phyloP scores from a whole-genome alignment of 2,888 invertebrate genomes.

The Diadegma fenestrale region DNA sequence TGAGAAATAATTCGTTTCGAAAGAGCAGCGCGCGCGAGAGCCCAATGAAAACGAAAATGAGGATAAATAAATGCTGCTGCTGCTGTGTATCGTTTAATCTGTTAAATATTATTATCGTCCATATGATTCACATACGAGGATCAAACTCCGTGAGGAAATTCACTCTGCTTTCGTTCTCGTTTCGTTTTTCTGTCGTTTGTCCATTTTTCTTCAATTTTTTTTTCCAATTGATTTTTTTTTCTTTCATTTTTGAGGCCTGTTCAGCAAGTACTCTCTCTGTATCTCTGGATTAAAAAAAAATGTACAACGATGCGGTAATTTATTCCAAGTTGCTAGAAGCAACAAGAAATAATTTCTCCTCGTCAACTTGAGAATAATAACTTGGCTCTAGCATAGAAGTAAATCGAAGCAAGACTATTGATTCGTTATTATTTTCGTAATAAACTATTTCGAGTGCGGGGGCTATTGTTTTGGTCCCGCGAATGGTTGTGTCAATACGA shows the following conservation, averaged over 20 bases:
- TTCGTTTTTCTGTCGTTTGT: slow-evolving; percentile 55
- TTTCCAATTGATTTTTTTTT: slow-evolving; percentile 56
- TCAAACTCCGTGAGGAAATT: slow-evolving; percentile 16
- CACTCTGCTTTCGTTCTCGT: slow-evolving; percentile 44
- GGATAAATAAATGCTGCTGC: slow-evolving; percentile 57
- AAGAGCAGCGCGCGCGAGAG: slow-evolving; percentile 2
- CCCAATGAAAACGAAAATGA: slow-evolving; percentile 12
- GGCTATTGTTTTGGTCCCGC: slow-evolving; percentile 1
- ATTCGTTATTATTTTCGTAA: slow-evolving; percentile 2
- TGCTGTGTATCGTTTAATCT: slow-evolving; percentile 69
- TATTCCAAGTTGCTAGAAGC: slow-evolving; percentile 31
- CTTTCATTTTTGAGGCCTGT: slow-evolving; percentile 61
- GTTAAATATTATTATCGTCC: slow-evolving; percentile 22
- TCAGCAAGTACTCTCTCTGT: slow-evolving; percentile 67
- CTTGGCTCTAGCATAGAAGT: slow-evolving; percentile 7
- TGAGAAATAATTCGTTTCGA: slow-evolving; percentile 7
- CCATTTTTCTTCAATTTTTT: slow-evolving; percentile 53
- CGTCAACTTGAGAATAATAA: slow-evolving; percentile 26
- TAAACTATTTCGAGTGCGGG: slow-evolving; percentile 4
- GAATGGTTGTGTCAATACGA: slow-evolving; percentile 4
- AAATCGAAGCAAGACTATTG: not conserved
- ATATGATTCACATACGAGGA: slow-evolving; percentile 2
- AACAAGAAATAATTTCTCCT: too few species aligned
- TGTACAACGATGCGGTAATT: slow-evolving; percentile 50
- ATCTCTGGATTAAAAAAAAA: slow-evolving; percentile 52